Evolutionary conservation across 2,888 invertebrate species (phyloP), one percentile per base, ranked within the genome.

Genomic region (Nasonovia ribisnigri): DNA sequence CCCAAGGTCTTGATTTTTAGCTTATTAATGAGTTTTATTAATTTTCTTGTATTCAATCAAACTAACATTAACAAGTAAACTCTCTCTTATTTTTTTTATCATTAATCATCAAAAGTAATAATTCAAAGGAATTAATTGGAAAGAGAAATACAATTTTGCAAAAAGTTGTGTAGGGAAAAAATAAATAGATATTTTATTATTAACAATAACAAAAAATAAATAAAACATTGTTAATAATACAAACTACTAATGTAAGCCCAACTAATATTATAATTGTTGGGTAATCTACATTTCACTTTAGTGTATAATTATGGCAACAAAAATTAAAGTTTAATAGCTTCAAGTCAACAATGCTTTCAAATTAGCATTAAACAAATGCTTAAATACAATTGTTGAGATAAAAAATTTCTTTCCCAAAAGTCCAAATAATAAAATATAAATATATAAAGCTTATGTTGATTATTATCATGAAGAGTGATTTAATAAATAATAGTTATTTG

Each of bases 201-300:
- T 92, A 88, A 88, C 67, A 88, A 88, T 60, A 77, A 67, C n/a
- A 36, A 77, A 77, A 90, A 91, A 90, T 36, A 42, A 91, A 92
- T 60, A 92, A 87, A 92, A 92, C 4, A 42, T 88, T 92, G 29
- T 88, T 67, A 92, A 88, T 92, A 92, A 92, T 60, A 88, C 92
- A 88, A 92, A 92, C 92, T 92, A 92, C 92, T 88, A 88, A 88
- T 77, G 51, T 92, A 92, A 92, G 92, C 92, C 92, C 92, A 92
- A 92, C 88, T 88, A 88, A 92, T 88, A 88, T 43, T 88, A 88
- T 77, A 88, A 88, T 51, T 67, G 88, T 92, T 92, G 88, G 92
- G 92, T 92, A 88, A 77, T 88, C 92, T 92, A 92, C 92, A 48
- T 54, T 77, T 88, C 67, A 67, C n/a, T 77, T 88, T 54, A n/a